Evolutionary conservation across 2,797 vertebrate species (phyloP).

Genomic region (Gobionotothen gibberifrons): DNA sequence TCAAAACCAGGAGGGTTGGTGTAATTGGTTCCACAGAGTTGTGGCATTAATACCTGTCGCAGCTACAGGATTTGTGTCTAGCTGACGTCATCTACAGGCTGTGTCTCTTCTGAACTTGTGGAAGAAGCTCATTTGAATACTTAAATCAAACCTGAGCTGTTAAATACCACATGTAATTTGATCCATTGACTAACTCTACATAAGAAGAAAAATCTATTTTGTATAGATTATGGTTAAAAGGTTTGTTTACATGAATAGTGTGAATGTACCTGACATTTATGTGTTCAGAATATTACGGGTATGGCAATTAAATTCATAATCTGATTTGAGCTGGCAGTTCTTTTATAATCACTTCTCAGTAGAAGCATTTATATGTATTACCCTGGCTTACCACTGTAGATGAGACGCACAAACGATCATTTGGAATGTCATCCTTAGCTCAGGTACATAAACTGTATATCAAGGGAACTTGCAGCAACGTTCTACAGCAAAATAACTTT

Average conservation of each 20-base stretch:
- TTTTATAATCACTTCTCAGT: not conserved
- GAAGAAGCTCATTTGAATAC: conserved; percentile 16
- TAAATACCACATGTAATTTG: not conserved
- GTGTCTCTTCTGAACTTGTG: conserved; percentile 26
- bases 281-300: not conserved
- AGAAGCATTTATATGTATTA: not conserved
- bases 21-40: conserved; percentile 33
- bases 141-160: conserved; percentile 3
- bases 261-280: not conserved
- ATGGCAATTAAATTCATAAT: no score
- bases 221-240: not conserved
- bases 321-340: not conserved
- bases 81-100: conserved; percentile 6
- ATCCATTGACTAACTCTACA: not conserved
- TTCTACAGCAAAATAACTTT: not conserved
- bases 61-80: conserved; percentile 14
- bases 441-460: not conserved
- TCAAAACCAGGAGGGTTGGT: conserved; percentile 27
- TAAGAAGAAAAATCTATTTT: not conserved
- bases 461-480: not conserved
- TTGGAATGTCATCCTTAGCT: not conserved
- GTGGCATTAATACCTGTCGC: conserved; percentile 39
- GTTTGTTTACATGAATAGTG: not conserved
- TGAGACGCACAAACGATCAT: not conserved
- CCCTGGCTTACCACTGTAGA: not conserved